Conservation (phyloP, 2,888 invertebrate genomes). For the Nyleta sp. region DNA sequence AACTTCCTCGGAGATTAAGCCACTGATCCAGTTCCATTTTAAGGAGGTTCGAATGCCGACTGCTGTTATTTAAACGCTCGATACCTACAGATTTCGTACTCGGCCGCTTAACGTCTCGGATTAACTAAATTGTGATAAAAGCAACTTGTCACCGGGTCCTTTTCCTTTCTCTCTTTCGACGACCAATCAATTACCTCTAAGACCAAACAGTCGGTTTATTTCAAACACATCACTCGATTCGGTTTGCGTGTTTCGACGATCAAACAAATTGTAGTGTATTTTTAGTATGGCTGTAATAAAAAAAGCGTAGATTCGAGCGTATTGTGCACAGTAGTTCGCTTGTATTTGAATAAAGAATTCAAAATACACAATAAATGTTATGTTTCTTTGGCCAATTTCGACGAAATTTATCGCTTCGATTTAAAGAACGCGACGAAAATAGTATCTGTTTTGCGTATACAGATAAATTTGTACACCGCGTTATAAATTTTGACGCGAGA, state of each 20-base stretch:
- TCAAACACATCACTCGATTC: conserved; percentile 1
- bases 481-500: conserved; percentile 6
- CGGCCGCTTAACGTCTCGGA: conserved; percentile 27
- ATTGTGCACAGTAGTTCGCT: background rate
- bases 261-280: conserved; percentile 2
- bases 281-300: conserved; percentile 26
- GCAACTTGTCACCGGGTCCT: conserved; percentile 4
- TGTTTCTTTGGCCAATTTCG: conserved; percentile 4
- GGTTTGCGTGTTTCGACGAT: background rate
- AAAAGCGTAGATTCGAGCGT: background rate
- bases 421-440: conserved; percentile 18
- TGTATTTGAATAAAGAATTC: conserved; percentile 1
- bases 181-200: conserved; percentile 22
- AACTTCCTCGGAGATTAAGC: conserved; percentile 52
- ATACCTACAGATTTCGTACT: conserved; percentile 16
- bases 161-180: background rate
- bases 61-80: conserved; percentile 51
- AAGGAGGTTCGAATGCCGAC: conserved; percentile 41
- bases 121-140: conserved; percentile 39
- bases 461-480: background rate
- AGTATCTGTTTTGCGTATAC: background rate
- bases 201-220: conserved; percentile 14
- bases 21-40: conserved; percentile 54
- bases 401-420: conserved; percentile 5
- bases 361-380: conserved; percentile 4